These are phyloP conservation scores for Acrobasis consociella DNA, from an alignment of 2,888 invertebrate genomes.

Conservation along the genomic window DNA sequence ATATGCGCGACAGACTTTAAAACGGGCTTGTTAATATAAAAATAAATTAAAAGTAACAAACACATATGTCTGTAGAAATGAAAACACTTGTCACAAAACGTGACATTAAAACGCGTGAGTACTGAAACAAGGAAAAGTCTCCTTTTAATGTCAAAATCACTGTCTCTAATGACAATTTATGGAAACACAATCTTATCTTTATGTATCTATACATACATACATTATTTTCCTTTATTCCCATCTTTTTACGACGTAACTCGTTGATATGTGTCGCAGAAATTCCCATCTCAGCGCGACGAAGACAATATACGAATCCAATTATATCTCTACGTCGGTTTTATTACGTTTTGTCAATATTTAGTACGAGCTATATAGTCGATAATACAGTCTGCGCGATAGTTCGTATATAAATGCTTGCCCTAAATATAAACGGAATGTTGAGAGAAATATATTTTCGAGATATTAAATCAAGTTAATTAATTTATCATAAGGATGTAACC, in stretches of 20 bases:
- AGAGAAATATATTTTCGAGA: background rate
- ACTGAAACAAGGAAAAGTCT: background rate
- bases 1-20: too few relatives aligned
- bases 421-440: background rate
- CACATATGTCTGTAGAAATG: background rate
- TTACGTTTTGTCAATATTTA: constrained; percentile 21
- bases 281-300: constrained; percentile 16
- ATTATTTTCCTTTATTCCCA: constrained; percentile 8
- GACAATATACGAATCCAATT: constrained; percentile 19
- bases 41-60: too few relatives aligned
- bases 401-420: background rate
- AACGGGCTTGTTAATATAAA: too few relatives aligned
- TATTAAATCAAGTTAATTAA: background rate
- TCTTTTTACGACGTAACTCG: constrained; percentile 19
- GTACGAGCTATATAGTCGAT: constrained; percentile 16
- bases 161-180: constrained; percentile 10
- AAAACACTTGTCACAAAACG: background rate
- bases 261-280: constrained; percentile 18
- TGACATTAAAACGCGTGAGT: background rate
- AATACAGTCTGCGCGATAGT: background rate
- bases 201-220: background rate
- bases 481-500: background rate
- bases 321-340: constrained; percentile 20
- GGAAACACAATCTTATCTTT: constrained; percentile 7
- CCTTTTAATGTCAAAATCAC: constrained; percentile 8